Evolutionary conservation across 2,797 vertebrate species (phyloP), one percentile per base, ranked within the genome.

Genomic region (Pelobates cultripes): DNA sequence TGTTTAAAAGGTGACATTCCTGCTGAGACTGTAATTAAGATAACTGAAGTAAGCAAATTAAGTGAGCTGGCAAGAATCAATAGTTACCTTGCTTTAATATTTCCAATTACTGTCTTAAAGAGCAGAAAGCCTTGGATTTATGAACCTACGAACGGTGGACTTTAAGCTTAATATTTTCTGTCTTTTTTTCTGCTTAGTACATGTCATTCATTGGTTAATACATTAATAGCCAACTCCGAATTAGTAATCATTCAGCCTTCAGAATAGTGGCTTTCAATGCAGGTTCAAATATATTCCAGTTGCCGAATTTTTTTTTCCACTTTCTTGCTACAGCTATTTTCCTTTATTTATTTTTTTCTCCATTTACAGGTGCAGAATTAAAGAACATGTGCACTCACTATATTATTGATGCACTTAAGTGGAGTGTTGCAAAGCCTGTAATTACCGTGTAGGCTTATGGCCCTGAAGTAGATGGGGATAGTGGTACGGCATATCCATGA

Each of bases 401-500:
- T 94, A 95, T 95, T 96, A 96, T 95, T 95, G 95, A 93, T 94
- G 93, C 94, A 95, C 94, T 95, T 95, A 95, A 94, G 92, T 96
- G 94, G 94, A 96, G 96, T 95, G 94, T 94, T 94, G 90, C 92
- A 91, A 95, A 95, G 94, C 94, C 93, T 96, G 91, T 95, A 95
- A 96, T 96, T 95, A 95, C 93, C 74, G 60, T 92, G 93, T 93
- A 94, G 94, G 93, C 93, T 95, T 95, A 94, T 94, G 95, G 94
- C 93, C 95, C 94, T 95, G 95, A 95, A 96, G 95, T 94, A 95
- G 94, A 94, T 88, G 90, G 89, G 91, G 93, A 95, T 93, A 93
- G 94, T 92, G 91, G 93, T 90, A 90, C 94, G 91, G 93, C 91
- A 92, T 95, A 94, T 94, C 95, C 93, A 94, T 93, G 95, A 96